Base-by-base conservation (phyloP, 2,888 invertebrate genomes). In the Dryadula phaetusa region DNA sequence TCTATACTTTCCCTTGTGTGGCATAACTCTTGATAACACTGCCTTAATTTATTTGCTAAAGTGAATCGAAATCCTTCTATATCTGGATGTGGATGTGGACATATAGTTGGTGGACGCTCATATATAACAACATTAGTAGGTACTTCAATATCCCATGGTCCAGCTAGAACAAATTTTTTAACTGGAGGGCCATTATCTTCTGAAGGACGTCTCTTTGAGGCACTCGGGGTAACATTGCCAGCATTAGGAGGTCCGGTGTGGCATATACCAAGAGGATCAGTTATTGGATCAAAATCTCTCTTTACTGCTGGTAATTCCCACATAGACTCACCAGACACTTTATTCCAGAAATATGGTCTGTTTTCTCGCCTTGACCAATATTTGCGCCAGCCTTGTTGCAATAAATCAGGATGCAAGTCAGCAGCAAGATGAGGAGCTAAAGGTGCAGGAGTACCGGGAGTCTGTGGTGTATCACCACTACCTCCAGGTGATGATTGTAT, bases 331-430 rank as follows among this genome's bases (percentile, higher is more conserved):
- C 98, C 98, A 0, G 98, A 98, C 25, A 97, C 90, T 90, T 98
- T 98, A 85, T 99, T 99, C 97, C 98, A 99, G 90, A 97, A 99
- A 86, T 99, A 99, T 1, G 98, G 98, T 32, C 99, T 94, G 82
- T 97, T 98, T 87, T 99, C 99, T 64, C 99, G 93, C 82, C 98
- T 97, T 20, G 98, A 99, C 99, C 99, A 99, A 86, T 97, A 98
- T 79, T 97, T 98, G 70, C 98, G 95, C 99, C 99, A 99, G 5
- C 99, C 99, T 82, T 97, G 97, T 81, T 97, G 96, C 7, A 94
- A 75, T 34, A 93, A 81, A 76, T 93, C 93, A 46, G 93, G 92
- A 71, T 92, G 93, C 63, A 93, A 78, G 44, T 93, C 93, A 5
- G 90, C 89, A 46, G 90, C 89, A 44, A 91, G 84, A 73, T 92